These are phyloP conservation scores for Gonocerus acuteangulatus DNA, from an alignment of 2,888 invertebrate genomes.

Conservation along the genomic window DNA sequence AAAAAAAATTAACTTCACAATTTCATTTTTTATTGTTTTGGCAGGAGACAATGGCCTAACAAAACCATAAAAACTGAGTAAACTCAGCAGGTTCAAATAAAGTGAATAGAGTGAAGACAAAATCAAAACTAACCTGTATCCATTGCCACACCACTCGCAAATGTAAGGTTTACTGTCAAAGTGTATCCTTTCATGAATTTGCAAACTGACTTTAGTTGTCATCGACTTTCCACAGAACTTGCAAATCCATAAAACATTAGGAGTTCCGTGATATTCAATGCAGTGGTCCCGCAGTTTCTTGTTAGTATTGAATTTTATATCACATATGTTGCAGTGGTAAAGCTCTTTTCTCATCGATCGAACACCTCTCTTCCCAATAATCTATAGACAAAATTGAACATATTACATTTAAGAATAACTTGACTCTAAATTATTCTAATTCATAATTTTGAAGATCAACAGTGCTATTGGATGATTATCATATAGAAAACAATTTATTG, in stretches of 20 bases:
- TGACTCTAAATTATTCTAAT: not conserved
- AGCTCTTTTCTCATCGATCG: constrained; percentile 12
- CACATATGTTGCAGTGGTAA: constrained; percentile 22
- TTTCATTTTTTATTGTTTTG: too few relatives aligned
- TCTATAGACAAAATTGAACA: constrained; percentile 1
- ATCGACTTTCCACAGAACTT: constrained; percentile 37
- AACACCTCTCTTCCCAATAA: constrained; percentile 2
- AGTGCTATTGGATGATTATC: not conserved
- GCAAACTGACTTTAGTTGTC: constrained; percentile 37
- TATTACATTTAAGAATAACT: not conserved
- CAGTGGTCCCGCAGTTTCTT: constrained; percentile 17
- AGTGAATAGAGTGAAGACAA: too few relatives aligned
- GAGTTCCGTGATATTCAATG: constrained; percentile 17
- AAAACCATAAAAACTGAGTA: too few relatives aligned
- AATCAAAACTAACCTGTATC: constrained; percentile 35
- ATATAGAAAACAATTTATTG: not conserved
- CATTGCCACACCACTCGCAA: constrained; percentile 38
- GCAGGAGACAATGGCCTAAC: too few relatives aligned
- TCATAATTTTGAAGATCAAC: not conserved
- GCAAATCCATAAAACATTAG: constrained; percentile 35
- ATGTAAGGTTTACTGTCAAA: constrained; percentile 37
- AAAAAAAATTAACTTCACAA: too few relatives aligned
- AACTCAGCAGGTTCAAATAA: too few relatives aligned
- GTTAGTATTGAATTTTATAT: constrained; percentile 16
- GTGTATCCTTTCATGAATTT: constrained; percentile 38